These are phyloP conservation scores for Atherinosoma microstoma DNA, from an alignment of 2,797 vertebrate species.

Conservation along the genomic window DNA sequence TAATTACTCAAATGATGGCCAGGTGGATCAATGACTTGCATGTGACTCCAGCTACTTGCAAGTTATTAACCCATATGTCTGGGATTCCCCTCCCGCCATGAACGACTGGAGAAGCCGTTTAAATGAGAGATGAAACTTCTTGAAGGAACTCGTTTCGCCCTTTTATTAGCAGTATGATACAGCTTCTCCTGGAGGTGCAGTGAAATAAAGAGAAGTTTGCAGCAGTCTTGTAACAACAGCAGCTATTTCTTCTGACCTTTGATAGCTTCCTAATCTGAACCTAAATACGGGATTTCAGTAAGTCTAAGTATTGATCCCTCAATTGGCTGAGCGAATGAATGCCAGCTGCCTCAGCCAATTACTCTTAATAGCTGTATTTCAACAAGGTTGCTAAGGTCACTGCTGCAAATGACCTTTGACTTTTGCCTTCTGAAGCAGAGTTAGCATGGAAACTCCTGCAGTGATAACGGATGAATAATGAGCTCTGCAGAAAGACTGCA, in stretches of 20 bases:
- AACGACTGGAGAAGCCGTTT: neutral
- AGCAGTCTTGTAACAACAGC: neutral
- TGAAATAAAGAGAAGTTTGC: neutral
- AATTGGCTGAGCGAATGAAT: conserved; percentile 45
- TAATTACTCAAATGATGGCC: conserved; percentile 12
- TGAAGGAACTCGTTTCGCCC: neutral
- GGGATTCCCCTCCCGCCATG: neutral
- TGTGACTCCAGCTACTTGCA: neutral
- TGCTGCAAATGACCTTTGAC: conserved; percentile 43
- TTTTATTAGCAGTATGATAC: neutral
- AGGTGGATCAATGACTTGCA: conserved; percentile 10
- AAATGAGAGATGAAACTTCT: neutral
- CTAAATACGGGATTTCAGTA: conserved; percentile 41
- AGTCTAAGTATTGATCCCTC: conserved; percentile 50
- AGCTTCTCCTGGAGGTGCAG: neutral
- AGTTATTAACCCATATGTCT: neutral
- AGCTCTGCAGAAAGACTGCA: conserved; percentile 3
- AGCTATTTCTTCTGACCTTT: conserved; percentile 19
- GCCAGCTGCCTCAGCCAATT: conserved; percentile 32
- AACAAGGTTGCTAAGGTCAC: conserved; percentile 44
- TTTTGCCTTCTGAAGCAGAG: neutral
- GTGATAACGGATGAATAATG: conserved; percentile 7
- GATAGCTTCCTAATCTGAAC: conserved; percentile 37
- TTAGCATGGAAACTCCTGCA: conserved; percentile 24
- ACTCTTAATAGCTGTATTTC: conserved; percentile 49